Conservation (phyloP, 2,888 invertebrate species). For the Osmoderma eremita region DNA sequence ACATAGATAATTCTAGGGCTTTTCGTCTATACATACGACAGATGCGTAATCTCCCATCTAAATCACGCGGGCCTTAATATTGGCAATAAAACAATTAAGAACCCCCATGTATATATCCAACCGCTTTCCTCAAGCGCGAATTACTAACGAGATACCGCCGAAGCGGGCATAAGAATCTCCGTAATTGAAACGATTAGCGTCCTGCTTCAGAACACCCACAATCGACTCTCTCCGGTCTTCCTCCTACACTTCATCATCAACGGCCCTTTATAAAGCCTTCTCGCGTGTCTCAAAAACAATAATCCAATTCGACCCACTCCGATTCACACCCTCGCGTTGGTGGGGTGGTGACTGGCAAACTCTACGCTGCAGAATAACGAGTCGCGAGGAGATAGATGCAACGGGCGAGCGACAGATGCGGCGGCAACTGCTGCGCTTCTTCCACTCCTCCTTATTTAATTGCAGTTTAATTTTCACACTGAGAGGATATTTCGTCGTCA, state of each 20-base stretch:
- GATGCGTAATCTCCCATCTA: constrained; percentile 13
- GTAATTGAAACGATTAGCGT: constrained; percentile 54
- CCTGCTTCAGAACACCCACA: constrained; percentile 50
- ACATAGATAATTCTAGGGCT: constrained; percentile 1
- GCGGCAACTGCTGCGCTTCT: constrained; percentile 16
- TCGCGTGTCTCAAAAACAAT: constrained; percentile 50
- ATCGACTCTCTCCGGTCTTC: constrained; percentile 32
- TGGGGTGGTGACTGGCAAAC: constrained; percentile 1
- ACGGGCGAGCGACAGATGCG: constrained; percentile 32
- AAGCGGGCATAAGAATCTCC: constrained; percentile 51
- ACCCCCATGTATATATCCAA: constrained; percentile 41
- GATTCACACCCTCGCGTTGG: constrained; percentile 47
- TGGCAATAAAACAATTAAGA: constrained; percentile 46
- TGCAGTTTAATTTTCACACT: constrained; percentile 43
- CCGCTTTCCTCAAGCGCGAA: constrained; percentile 25
- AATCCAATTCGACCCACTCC: constrained; percentile 52
- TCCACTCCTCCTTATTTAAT: constrained; percentile 42
- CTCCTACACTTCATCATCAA: neutral
- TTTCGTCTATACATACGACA: neutral
- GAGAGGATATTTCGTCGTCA: constrained; percentile 26
- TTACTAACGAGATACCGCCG: constrained; percentile 45
- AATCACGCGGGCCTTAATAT: constrained; percentile 8
- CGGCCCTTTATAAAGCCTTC: constrained; percentile 43
- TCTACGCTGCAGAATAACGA: constrained; percentile 17
- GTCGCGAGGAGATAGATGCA: constrained; percentile 18